Evolutionary conservation across 2,797 vertebrate genomes (phyloP), one percentile per base, ranked within the genome.

Genomic region (Anas flavirostris): DNA sequence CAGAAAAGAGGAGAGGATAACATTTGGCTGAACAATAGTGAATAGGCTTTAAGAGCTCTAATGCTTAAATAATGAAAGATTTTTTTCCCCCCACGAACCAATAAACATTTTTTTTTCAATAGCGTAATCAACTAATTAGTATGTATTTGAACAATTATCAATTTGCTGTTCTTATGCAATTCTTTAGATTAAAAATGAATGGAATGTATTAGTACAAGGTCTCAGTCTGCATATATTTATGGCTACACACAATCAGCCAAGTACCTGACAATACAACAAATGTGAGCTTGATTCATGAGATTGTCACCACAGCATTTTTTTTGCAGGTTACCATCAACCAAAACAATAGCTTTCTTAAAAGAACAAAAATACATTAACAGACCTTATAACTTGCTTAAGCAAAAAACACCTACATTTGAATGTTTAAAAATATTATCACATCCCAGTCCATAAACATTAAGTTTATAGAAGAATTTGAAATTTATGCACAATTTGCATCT

Each of bases 11-110:
- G 60, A 97, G 91, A 97, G 89, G 93, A 90, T 60, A 95, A 95
- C 96, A 94, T 96, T 97, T 89, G 93, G 86, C 82, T 81, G 86
- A 97, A 98, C 97, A 98, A 97, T 96, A 96, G 92, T 96, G 96
- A 98, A 97, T 94, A 95, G 95, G 94, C 86, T 94, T 94, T 93
- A 96, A 77, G 87, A 92, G 88, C 88, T 88, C 76, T 96, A 94
- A 96, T 90, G 86, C 82, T 87, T 87, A 94, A 95, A 96, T 91
- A 96, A 96, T 41, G 39, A 35, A 79, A 78, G 44, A 43, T 25
- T 68, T 43, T 43, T 72, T 75, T 41, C 1, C 0, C 1, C 9
- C 43, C 64, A 44, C 21, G 37, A 68, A 80, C 13, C 17, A 62
- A 19, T 31, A 75, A 77, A 37, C 33, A 80, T 18, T n/a, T 79